A percentile compares a stretch with the other conserved stretches of the same genome.
Conservation (phyloP, 2,113 vertebrate species). For the Cephalopterus ornatus region DNA sequence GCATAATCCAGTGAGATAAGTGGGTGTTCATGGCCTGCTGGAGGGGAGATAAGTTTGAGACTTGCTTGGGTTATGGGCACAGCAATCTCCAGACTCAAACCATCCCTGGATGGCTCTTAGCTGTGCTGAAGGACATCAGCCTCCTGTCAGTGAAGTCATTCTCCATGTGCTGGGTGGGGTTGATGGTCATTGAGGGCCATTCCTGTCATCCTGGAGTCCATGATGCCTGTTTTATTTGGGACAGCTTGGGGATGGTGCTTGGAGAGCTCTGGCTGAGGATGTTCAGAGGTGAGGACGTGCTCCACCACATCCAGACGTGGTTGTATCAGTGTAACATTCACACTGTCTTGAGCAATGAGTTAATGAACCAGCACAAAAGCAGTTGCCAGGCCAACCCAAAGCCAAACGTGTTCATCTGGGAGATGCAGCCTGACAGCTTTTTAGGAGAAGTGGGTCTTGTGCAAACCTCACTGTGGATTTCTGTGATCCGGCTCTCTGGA, state of each 20-base stretch:
- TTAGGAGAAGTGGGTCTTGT: not conserved
- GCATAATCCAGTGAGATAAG: not conserved
- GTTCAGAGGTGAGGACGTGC: not conserved
- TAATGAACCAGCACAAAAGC: conserved; percentile 28
- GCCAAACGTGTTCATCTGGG: not conserved
- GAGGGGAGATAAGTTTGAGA: not conserved
- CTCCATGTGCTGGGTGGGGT: accelerated
- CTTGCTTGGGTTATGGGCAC: not conserved
- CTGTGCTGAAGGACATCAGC: not conserved
- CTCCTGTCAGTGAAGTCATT: not conserved
- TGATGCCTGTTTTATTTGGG: not conserved
- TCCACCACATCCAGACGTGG: accelerated
- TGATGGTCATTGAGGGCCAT: not conserved
- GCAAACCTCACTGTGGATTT: not conserved
- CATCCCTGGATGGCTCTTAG: not conserved
- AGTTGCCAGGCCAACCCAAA: conserved; percentile 45
- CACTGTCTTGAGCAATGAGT: conserved; percentile 6
- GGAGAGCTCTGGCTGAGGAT: not conserved
- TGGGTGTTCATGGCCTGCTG: not conserved
- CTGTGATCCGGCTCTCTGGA: not conserved
- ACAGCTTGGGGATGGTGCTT: not conserved
- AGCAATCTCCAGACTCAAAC: not conserved
- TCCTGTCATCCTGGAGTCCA: not conserved
- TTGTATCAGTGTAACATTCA: not conserved
- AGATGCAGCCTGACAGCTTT: conserved; percentile 27